Evolutionary conservation across 2,797 vertebrate genomes (phyloP).

Genomic region (Loriculus beryllinus): DNA sequence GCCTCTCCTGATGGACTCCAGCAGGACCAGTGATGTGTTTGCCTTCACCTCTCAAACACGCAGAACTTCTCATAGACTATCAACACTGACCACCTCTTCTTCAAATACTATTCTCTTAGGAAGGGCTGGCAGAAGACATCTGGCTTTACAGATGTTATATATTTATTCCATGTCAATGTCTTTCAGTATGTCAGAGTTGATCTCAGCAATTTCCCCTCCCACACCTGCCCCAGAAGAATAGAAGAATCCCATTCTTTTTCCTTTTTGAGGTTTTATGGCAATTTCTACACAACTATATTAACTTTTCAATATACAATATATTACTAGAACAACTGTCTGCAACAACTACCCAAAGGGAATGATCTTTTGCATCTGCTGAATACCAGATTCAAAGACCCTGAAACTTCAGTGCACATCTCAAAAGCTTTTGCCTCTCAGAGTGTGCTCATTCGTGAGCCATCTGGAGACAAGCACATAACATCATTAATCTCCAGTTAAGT

Average conservation of each 20-base stretch:
- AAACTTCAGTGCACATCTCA: neutral
- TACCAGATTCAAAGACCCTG: neutral
- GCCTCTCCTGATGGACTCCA: neutral
- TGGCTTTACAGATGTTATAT: neutral
- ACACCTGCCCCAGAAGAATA: neutral
- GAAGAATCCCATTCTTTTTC: neutral
- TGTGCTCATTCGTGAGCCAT: neutral
- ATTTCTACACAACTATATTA: neutral
- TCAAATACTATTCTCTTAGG: neutral
- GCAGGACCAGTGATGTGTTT: neutral
- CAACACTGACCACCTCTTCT: neutral
- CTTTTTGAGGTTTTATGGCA: neutral
- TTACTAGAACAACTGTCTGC: neutral
- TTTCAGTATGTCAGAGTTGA: neutral
- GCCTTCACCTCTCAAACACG: neutral
- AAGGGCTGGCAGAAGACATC: neutral
- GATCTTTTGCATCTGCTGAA: neutral
- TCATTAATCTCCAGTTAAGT: neutral
- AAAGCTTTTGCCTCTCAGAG: neutral
- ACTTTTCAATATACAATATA: neutral
- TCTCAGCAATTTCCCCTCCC: neutral
- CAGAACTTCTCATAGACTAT: neutral
- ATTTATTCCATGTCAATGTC: neutral
- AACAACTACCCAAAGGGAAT: neutral
- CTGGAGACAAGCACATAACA: neutral